Evolutionary conservation across 2,113 vertebrate species (phyloP).

Genomic region (Anser brachyrhynchus): DNA sequence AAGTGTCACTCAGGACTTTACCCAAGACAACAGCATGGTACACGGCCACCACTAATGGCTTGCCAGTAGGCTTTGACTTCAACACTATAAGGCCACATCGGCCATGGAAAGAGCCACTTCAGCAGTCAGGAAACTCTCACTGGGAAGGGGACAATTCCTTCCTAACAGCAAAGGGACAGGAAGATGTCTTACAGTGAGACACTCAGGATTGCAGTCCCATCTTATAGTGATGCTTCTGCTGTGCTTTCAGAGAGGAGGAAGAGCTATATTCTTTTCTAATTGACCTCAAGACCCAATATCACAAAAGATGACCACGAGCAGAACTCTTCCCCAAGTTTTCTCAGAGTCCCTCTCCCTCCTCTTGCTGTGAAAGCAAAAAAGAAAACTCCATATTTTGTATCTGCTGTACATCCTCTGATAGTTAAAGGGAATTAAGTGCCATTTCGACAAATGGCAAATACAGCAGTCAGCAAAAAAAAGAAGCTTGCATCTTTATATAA

Average conservation of each 20-base stretch:
- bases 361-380: background rate
- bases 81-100: background rate
- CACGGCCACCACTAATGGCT: background rate
- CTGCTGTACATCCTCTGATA: background rate
- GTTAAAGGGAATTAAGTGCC: background rate
- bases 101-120: background rate
- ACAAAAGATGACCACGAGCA: background rate
- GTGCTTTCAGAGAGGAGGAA: background rate
- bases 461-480: background rate
- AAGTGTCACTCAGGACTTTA: background rate
- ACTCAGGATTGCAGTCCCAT: background rate
- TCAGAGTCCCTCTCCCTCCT: background rate
- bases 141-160: background rate
- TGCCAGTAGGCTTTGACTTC: background rate
- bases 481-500: constrained; percentile 12
- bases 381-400: background rate
- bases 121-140: background rate
- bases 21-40: background rate
- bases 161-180: background rate
- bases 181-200: background rate
- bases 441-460: background rate
- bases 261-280: background rate
- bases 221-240: background rate
- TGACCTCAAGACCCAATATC: background rate
- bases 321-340: background rate